These are phyloP conservation scores for Etia nguti DNA, from an alignment of 2,113 vertebrate genomes.

Conservation along the genomic window DNA sequence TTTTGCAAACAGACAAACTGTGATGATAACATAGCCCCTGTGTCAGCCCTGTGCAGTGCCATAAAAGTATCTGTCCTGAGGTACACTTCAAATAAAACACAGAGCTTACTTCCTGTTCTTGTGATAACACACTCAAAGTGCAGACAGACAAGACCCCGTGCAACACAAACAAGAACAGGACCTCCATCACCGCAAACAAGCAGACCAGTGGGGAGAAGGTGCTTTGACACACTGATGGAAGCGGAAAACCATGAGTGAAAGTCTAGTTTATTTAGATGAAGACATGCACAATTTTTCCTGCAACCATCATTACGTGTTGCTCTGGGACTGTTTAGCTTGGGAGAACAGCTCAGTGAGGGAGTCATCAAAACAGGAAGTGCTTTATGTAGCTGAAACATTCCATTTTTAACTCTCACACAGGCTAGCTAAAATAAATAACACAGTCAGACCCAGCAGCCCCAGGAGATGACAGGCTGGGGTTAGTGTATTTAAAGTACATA, in stretches of 20 bases:
- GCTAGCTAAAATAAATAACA: conserved; percentile 57
- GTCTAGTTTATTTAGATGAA: background rate
- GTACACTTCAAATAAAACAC: background rate
- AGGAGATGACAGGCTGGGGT: background rate
- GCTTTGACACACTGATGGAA: background rate
- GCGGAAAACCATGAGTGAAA: background rate
- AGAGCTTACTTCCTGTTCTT: background rate
- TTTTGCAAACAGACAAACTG: background rate
- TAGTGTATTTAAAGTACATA: background rate
- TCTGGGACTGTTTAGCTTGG: conserved; percentile 43
- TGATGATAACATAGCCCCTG: background rate
- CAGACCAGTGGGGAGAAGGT: background rate
- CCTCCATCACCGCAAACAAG: background rate
- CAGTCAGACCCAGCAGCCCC: conserved; percentile 15
- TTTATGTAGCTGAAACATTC: conserved; percentile 72
- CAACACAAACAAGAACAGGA: background rate
- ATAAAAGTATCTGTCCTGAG: background rate
- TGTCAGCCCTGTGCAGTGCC: background rate
- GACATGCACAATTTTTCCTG: background rate
- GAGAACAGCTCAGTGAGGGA: conserved; percentile 34
- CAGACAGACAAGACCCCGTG: background rate
- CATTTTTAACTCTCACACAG: conserved; percentile 69
- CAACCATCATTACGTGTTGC: conserved; percentile 25
- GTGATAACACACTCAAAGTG: background rate
- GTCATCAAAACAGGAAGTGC: conserved; percentile 71